These are phyloP conservation scores for Periparus ater DNA, from an alignment of 2,797 vertebrate genomes.

Conservation along the genomic window DNA sequence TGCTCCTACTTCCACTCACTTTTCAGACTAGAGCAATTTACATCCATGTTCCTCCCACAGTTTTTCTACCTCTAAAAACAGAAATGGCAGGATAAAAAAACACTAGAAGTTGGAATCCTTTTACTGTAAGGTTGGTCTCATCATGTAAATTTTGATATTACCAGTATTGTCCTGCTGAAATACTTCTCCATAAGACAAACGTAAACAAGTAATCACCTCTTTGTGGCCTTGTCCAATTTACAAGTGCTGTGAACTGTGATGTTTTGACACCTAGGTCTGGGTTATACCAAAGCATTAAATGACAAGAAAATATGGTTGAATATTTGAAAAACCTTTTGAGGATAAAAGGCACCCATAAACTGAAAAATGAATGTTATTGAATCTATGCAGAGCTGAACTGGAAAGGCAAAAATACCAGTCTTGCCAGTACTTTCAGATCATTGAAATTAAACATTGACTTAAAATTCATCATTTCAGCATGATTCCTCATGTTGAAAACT, in stretches of 20 bases:
- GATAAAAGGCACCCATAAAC: not conserved
- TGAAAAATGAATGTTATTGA: not conserved
- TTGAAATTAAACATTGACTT: not conserved
- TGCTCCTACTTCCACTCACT: not conserved
- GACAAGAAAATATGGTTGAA: not conserved
- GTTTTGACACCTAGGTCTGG: not conserved
- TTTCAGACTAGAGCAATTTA: not conserved
- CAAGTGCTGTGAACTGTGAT: not conserved
- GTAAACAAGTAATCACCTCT: not conserved
- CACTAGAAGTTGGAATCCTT: not conserved
- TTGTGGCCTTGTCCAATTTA: not conserved
- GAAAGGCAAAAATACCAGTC: not conserved
- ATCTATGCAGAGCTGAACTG: not conserved
- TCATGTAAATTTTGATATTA: not conserved
- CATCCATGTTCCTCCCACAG: not conserved
- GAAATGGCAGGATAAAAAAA: not conserved
- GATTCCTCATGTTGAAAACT: not conserved
- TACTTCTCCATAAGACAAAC: not conserved
- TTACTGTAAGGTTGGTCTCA: not conserved
- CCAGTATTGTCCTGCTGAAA: not conserved
- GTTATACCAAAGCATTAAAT: not conserved
- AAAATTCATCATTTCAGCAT: not conserved
- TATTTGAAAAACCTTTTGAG: not conserved
- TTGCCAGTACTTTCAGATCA: not conserved
- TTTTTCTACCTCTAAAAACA: not conserved